Evolutionary conservation across 2,888 invertebrate species (phyloP), one percentile per base, ranked within the genome.

Genomic region (Nomada ferruginata): DNA sequence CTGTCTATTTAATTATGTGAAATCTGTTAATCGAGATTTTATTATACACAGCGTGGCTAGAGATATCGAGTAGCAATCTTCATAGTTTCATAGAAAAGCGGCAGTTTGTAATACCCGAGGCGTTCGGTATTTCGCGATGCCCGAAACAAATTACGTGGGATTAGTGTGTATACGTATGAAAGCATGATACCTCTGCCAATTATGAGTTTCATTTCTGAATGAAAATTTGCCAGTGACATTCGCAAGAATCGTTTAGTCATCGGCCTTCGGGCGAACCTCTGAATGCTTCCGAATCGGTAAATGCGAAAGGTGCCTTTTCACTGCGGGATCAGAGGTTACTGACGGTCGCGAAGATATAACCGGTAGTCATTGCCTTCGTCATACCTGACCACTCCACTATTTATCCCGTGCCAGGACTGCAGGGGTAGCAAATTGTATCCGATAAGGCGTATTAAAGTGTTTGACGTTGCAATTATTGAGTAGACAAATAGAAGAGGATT

Each of bases 311-410:
- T 55, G 87, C 87, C 64, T n/a, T 83, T 82, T 88, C 88, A 88
- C 73, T 52, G 59, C 57, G 20, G 73, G 74, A 77, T 76, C 79
- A 68, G 29, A 78, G 87, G 82, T 87, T 74, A 82, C 79, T 65
- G 82, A 26, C 82, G 75, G 59, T 83, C 79, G 72, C 69, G 77
- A 68, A 78, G 78, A 61, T 82, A 78, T 72, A 84, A 85, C 85
- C 87, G 72, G 89, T 87, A 88, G 87, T 84, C 84, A 79, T 74
- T 83, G 79, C 80, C 84, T 85, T 80, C 84, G 84, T 85, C 82
- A 85, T 83, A 87, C 64, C 60, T 44, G 72, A 72, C 68, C 73
- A 79, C 50, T 50, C 69, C 76, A 66, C 82, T 76, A 80, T 76
- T 74, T 80, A 85, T 76, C 79, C 76, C 64, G 44, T 61, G 77